Conservation (phyloP, 2,888 invertebrate genomes). For the Eilema caniola region DNA sequence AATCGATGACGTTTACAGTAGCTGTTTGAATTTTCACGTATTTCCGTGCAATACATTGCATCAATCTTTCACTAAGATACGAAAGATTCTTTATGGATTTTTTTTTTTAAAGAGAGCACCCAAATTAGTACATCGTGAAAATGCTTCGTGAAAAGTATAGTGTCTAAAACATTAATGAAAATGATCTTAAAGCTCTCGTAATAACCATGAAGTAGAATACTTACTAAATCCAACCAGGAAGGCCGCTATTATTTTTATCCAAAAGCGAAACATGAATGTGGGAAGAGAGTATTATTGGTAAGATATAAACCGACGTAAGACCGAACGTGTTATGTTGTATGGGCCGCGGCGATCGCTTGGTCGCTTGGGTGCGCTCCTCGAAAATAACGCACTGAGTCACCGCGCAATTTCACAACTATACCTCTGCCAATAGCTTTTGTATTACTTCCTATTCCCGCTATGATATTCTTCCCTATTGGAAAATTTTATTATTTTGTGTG, state of each 20-base stretch:
- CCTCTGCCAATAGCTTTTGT: slow-evolving; percentile 84
- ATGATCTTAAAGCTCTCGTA: neutral
- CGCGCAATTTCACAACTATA: slow-evolving; percentile 78
- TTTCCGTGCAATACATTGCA: neutral
- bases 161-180: neutral
- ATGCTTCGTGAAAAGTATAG: neutral
- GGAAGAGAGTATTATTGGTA: slow-evolving; percentile 36
- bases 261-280: slow-evolving; percentile 29
- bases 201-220: slow-evolving; percentile 2
- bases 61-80: neutral
- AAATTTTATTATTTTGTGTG: slow-evolving; percentile 36
- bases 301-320: slow-evolving; percentile 52
- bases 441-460: slow-evolving; percentile 81
- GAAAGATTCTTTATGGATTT: neutral
- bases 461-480: slow-evolving; percentile 49
- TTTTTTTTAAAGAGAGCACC: neutral
- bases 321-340: slow-evolving; percentile 53
- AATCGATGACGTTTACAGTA: neutral
- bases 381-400: slow-evolving; percentile 82
- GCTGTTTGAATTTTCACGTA: neutral
- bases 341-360: slow-evolving; percentile 43
- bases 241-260: slow-evolving; percentile 25
- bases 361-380: slow-evolving; percentile 61
- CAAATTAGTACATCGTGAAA: neutral
- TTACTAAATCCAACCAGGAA: neutral